These are phyloP conservation scores for Pseudeuparius sepicola DNA, from an alignment of 2,888 invertebrate species.

Conservation along the genomic window DNA sequence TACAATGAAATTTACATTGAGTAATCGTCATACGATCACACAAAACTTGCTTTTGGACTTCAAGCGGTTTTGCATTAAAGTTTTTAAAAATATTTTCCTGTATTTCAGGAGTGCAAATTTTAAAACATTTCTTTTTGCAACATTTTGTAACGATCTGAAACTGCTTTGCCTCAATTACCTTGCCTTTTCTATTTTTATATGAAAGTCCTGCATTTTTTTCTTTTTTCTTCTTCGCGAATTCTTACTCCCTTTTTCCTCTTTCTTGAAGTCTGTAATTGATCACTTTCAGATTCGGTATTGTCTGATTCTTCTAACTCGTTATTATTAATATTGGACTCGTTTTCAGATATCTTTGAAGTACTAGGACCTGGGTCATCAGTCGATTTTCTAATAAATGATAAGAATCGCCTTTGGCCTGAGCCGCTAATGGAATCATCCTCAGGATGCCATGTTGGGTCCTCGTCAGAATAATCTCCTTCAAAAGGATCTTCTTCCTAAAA, in stretches of 20 bases:
- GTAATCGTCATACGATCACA: constrained; percentile 5
- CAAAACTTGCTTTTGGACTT: constrained; percentile 2
- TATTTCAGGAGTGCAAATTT: background rate
- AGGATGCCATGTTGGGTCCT: too few species aligned
- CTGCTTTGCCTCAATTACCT: background rate
- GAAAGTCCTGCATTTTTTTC: background rate
- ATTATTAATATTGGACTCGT: too few species aligned
- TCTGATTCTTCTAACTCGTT: too few species aligned
- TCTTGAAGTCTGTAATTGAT: too few species aligned
- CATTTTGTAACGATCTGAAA: background rate
- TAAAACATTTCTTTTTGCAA: constrained; percentile 5
- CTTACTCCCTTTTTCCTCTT: constrained; percentile 4
- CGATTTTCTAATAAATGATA: too few species aligned
- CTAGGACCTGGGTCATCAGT: too few species aligned
- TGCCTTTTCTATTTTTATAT: constrained; percentile 4
- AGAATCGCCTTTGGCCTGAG: too few species aligned
- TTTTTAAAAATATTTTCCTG: constrained; percentile 5
- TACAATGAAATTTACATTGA: constrained; percentile 5
- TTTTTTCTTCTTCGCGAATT: constrained; percentile 5
- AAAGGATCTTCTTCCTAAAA: too few species aligned
- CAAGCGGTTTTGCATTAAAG: constrained; percentile 1
- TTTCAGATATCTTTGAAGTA: too few species aligned
- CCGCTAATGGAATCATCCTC: too few species aligned
- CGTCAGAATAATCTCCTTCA: too few species aligned
- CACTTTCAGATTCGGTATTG: too few species aligned